Evolutionary conservation across 1,140 invertebrate species (phyloP), one percentile per base, ranked within the genome.

Genomic region (Drosophila azteca): DNA sequence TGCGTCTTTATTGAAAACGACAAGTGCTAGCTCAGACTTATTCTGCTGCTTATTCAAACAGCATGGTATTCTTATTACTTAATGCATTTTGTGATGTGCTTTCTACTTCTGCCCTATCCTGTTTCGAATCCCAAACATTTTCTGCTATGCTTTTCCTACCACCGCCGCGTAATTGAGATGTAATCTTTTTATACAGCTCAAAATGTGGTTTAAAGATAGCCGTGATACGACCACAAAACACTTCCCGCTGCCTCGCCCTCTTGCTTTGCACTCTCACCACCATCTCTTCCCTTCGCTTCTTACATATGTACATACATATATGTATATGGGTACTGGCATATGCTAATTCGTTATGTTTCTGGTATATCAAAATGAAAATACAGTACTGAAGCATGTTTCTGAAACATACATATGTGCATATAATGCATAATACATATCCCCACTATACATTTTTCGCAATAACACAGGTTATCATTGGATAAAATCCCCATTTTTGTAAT

Each of bases 1-100:
- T 24, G 60, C 44, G 17, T 49, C 45, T 24, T 77, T 74, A 77
- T 77, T 77, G 65, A 77, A 75, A 69, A 52, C 52, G 71, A 69
- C 75, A 77, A 77, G 64, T 77, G 44, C 20, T 39, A 13, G 35
- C 35, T 39, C 4, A 11, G 11, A 39, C 35, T 39, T 5, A 20
- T 20, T 20, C 17, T 1, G 17, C 17, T 39, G 11, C 11, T 44
- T 41, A 31, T 59, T 20, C 31, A 31, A 45, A 45, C 57, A 29
- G 15, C 22, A 59, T 62, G 49, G 20, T 43, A 52, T 55, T 31
- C 26, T 64, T 64, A 60, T 71, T 71, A 44, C 31, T 52, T 64
- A 75, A 70, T 70, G 45, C 6, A 11, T 26, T 26, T 4, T 26
- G 3, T 8, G 2, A 31, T 31, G 6, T 29, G 26, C 6, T 29